A percentile compares a stretch with the other conserved stretches of the same genome.
Evolutionary conservation across 92 coral and sea anemone species (phyloP).

Genomic region (Pocillopora grandis): DNA sequence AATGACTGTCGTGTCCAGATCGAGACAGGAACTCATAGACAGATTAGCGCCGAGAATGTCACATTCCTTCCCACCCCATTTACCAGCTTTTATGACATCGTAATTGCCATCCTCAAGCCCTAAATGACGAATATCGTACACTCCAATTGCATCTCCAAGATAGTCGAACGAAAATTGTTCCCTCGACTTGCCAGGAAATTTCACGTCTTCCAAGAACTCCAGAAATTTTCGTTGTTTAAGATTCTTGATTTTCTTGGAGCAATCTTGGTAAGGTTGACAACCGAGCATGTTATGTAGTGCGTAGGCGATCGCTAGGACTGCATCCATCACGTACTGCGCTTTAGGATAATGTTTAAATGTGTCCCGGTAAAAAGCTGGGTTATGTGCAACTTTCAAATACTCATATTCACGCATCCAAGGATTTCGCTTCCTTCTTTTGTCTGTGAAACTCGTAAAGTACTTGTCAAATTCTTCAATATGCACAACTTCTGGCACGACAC

Average conservation of each 20-base stretch:
- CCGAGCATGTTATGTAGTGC: constrained; percentile 84
- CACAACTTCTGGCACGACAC: constrained; percentile 74
- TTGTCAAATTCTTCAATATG: constrained; percentile 66
- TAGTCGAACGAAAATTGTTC: constrained; percentile 64
- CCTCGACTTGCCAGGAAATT: constrained; percentile 71
- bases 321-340: constrained; percentile 89
- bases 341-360: constrained; percentile 74
- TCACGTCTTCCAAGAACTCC: constrained; percentile 61
- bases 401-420: constrained; percentile 88
- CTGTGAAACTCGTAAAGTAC: constrained; percentile 76
- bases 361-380: constrained; percentile 74
- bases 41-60: constrained; percentile 3
- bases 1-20: background rate
- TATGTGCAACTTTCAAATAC: constrained; percentile 62
- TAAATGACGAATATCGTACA: constrained; percentile 73
- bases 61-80: constrained; percentile 58
- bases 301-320: constrained; percentile 79
- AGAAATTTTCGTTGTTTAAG: constrained; percentile 48
- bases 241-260: constrained; percentile 38
- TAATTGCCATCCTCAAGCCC: constrained; percentile 57
- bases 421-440: constrained; percentile 70
- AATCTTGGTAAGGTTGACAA: constrained; percentile 64
- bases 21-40: constrained; percentile 9
- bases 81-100: constrained; percentile 64
- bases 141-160: constrained; percentile 75